These are phyloP conservation scores for Alauda arvensis DNA, from an alignment of 2,797 vertebrate species.

Conservation along the genomic window DNA sequence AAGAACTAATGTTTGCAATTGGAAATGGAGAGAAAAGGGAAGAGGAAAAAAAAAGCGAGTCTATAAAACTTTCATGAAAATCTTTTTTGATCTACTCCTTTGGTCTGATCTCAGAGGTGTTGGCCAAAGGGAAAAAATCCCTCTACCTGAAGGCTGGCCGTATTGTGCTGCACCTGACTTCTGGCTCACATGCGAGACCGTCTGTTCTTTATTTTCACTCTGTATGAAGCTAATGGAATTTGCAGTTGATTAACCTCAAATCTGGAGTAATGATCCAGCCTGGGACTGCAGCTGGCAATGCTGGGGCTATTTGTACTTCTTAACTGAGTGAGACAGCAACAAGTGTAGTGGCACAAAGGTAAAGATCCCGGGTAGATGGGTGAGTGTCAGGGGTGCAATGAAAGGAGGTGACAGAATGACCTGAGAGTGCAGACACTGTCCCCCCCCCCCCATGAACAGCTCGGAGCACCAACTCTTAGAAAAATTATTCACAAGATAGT, in stretches of 20 bases:
- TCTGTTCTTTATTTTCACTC: conserved; percentile 77
- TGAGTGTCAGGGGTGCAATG: not conserved
- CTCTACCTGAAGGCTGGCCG: conserved; percentile 63
- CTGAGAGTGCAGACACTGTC: not conserved
- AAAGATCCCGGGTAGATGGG: not conserved
- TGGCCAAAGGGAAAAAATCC: conserved; percentile 20
- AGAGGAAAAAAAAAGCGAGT: accelerated
- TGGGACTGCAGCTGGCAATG: conserved; percentile 70
- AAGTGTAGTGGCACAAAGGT: conserved; percentile 52
- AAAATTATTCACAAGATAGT: not conserved
- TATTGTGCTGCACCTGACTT: conserved; percentile 68
- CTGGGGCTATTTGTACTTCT: conserved; percentile 65
- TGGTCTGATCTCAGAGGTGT: not conserved
- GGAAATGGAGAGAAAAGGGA: not conserved
- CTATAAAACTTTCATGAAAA: conserved; percentile 17
- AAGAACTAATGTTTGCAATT: not conserved
- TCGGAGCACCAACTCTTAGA: not conserved
- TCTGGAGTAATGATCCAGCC: conserved; percentile 73
- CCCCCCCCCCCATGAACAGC: not conserved
- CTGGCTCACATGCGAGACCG: conserved; percentile 58
- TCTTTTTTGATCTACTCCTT: conserved; percentile 23
- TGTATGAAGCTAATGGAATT: conserved; percentile 78
- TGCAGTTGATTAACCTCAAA: conserved; percentile 79
- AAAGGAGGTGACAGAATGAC: not conserved
- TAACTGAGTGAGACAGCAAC: conserved; percentile 71